Evolutionary conservation across 2,888 invertebrate species (phyloP).

Genomic region (Byasa hedistus): DNA sequence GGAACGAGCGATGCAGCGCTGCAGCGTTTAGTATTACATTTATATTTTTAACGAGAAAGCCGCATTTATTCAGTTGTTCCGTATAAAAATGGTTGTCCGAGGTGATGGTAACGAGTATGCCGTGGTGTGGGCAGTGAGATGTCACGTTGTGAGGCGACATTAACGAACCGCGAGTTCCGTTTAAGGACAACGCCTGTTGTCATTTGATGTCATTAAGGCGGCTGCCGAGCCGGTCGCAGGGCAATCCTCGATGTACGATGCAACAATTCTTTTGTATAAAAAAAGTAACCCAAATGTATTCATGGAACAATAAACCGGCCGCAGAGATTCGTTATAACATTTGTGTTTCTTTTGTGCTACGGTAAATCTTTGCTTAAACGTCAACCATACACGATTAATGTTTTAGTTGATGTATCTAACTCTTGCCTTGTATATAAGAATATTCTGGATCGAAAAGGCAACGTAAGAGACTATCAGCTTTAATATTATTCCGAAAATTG

Average conservation of each 20-base stretch:
- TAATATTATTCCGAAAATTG: too few relatives aligned
- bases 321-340: constrained; percentile 7
- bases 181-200: constrained; percentile 68
- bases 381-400: neutral
- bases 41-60: constrained; percentile 50
- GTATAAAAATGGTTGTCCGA: constrained; percentile 46
- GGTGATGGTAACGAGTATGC: constrained; percentile 52
- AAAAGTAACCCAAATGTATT: constrained; percentile 32
- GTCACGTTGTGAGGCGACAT: constrained; percentile 63
- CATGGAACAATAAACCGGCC: constrained; percentile 16
- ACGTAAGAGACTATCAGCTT: too few relatives aligned
- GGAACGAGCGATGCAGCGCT: constrained; percentile 34
- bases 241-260: constrained; percentile 41
- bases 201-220: constrained; percentile 76
- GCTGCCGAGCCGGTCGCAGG: constrained; percentile 42
- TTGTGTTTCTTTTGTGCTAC: constrained; percentile 33
- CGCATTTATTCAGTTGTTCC: constrained; percentile 48
- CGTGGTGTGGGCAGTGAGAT: constrained; percentile 63
- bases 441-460: neutral
- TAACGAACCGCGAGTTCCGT: constrained; percentile 68
- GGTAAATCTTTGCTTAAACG: constrained; percentile 29
- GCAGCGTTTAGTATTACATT: constrained; percentile 40
- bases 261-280: constrained; percentile 25
- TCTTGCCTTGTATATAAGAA: neutral
- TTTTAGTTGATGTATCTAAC: neutral